Base-by-base conservation (phyloP, 2,888 invertebrate genomes). In the Caenorhabditis wallacei region DNA sequence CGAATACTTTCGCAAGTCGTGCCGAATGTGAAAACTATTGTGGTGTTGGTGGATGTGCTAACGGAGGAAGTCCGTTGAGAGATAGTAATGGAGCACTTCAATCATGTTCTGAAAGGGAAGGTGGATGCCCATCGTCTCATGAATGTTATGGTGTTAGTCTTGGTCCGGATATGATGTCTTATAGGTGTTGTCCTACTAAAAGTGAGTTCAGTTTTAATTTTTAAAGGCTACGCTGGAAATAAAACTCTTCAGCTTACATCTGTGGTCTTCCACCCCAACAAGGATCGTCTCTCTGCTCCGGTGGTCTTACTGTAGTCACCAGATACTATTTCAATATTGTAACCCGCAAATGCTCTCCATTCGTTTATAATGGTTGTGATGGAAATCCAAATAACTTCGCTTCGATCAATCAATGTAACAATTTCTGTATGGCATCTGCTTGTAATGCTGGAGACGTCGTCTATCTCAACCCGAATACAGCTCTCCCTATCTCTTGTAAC, bases 281-380 rank as follows among this genome's bases (percentile, higher is more conserved):
- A 68, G 89, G 89, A 13, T 86, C 87, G 0, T 85, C 87, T 2
- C 74, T 88, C 3, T 89, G 89, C 59, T 85, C 89, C 2, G 87
- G 87, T 18, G 89, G 89, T 13, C 78, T 87, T 13, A 85, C 88
- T 1, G 85, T 87, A 16, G 87, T 88, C 78, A 84, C 89, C 8
- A 64, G 85, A n/a, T 89, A 87, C 72, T 90, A 90, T 71, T 91
- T 89, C 88, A 91, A 91, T 72, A 90, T 89, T 35, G 90, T 89
- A 54, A 89, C 90, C 18, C 84, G 84, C 18, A 87, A 89, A 57
- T 91, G 91, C 76, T 85, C 88, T 11, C 83, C 87, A 22, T 91
- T 91, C 71, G 85, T 83, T 20, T 91, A 86, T 84, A 89, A 89
- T 72, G 91, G 89, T 11, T 90, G 90, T 68, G 87, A 90, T 48